Evolutionary conservation across 2,888 invertebrate genomes (phyloP).

Genomic region (Margaritifera margaritifera): DNA sequence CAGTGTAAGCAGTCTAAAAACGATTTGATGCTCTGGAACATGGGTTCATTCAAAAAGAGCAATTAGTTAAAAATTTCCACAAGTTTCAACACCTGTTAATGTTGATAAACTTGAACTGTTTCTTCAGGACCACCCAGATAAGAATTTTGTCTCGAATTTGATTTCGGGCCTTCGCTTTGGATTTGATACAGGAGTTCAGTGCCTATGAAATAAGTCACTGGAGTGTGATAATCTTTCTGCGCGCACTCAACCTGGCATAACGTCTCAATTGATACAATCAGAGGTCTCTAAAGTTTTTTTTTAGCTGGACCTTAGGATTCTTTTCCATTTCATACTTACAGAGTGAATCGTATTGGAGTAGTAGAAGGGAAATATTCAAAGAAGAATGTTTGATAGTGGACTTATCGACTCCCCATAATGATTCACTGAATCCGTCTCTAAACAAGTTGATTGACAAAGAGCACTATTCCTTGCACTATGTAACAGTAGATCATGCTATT

Average conservation of each 20-base stretch:
- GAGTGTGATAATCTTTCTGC: slow-evolving; percentile 7
- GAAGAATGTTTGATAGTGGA: too few relatives aligned
- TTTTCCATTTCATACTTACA: too few relatives aligned
- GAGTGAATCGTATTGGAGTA: too few relatives aligned
- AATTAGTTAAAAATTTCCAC: neutral
- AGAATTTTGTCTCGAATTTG: neutral
- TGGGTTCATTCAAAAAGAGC: neutral
- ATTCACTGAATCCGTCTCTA: too few relatives aligned
- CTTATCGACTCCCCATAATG: too few relatives aligned
- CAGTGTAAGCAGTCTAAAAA: neutral
- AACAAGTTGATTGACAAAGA: too few relatives aligned
- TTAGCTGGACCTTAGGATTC: too few relatives aligned
- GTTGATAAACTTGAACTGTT: neutral
- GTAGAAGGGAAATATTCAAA: too few relatives aligned
- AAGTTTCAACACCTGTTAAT: slow-evolving; percentile 1
- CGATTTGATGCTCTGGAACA: too few relatives aligned
- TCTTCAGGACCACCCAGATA: slow-evolving; percentile 5
- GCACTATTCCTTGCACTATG: too few relatives aligned
- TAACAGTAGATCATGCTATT: too few relatives aligned
- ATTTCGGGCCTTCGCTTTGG: slow-evolving; percentile 5
- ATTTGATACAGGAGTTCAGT: slow-evolving; percentile 9
- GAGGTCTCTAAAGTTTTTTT: too few relatives aligned
- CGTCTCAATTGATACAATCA: neutral
- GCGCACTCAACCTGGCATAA: neutral
- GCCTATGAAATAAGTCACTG: neutral